These are phyloP conservation scores for Papilio gigon DNA, from an alignment of 2,888 invertebrate species.

Conservation along the genomic window DNA sequence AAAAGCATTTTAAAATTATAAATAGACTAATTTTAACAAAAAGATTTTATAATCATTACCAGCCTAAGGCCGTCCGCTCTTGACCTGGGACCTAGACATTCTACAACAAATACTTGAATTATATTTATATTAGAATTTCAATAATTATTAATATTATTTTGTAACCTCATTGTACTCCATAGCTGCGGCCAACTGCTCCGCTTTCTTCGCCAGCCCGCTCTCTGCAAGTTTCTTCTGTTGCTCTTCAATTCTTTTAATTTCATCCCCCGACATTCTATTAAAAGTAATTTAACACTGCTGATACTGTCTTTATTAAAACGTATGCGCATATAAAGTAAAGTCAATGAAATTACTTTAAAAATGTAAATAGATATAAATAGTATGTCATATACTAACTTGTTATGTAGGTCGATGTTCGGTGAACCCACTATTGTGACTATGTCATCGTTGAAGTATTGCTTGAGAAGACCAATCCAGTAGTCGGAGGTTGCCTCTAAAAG, in stretches of 20 bases:
- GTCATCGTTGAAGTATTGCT: slow-evolving; percentile 85
- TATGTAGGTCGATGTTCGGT: slow-evolving; percentile 72
- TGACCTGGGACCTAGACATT: too few relatives aligned
- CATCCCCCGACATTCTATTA: slow-evolving; percentile 86
- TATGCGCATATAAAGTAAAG: too few relatives aligned
- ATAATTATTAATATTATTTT: neutral
- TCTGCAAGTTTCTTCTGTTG: slow-evolving; percentile 86
- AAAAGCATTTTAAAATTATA: too few relatives aligned
- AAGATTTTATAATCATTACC: too few relatives aligned
- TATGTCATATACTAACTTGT: slow-evolving; percentile 56
- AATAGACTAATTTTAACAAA: too few relatives aligned
- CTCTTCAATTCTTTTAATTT: slow-evolving; percentile 86
- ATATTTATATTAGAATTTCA: too few relatives aligned
- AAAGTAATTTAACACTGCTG: too few relatives aligned
- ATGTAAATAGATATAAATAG: neutral
- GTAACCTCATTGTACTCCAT: slow-evolving; percentile 88
- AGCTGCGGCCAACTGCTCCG: slow-evolving; percentile 84
- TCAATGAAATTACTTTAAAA: neutral
- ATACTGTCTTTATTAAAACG: too few relatives aligned
- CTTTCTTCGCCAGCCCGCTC: slow-evolving; percentile 86
- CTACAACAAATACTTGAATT: too few relatives aligned
- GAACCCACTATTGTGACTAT: slow-evolving; percentile 84
- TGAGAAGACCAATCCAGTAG: slow-evolving; percentile 88
- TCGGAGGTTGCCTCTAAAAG: slow-evolving; percentile 83
- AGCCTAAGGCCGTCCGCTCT: too few relatives aligned